Evolutionary conservation across 2,888 invertebrate species (phyloP).

Genomic region (Drosophila mimica): DNA sequence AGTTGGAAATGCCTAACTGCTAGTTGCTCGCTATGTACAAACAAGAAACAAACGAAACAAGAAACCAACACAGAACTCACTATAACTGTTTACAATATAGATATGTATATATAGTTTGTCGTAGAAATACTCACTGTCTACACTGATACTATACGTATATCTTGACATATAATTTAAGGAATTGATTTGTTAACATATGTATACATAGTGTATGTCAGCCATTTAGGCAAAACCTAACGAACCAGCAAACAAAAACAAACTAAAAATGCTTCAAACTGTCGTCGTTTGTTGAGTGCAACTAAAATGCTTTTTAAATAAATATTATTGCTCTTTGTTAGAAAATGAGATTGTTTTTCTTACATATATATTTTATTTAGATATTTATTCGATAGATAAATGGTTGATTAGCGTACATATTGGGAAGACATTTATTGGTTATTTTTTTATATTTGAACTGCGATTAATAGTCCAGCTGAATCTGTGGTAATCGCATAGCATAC

Average conservation of each 20-base stretch:
- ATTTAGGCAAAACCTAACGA: slow-evolving; percentile 34
- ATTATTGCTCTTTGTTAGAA: slow-evolving; percentile 71
- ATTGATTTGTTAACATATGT: slow-evolving; percentile 66
- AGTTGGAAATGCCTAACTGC: slow-evolving; percentile 50
- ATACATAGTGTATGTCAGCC: slow-evolving; percentile 19
- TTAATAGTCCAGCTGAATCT: background rate
- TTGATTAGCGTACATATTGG: slow-evolving; percentile 3
- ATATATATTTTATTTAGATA: background rate
- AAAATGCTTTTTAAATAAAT: slow-evolving; percentile 66
- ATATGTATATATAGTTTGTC: slow-evolving; percentile 41
- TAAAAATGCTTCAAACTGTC: slow-evolving; percentile 37
- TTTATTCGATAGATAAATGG: background rate
- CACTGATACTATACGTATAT: slow-evolving; percentile 50
- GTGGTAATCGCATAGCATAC: slow-evolving; percentile 23
- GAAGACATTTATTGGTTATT: slow-evolving; percentile 23
- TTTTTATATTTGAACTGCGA: background rate
- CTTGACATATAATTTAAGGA: slow-evolving; percentile 76
- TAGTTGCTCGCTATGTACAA: slow-evolving; percentile 54
- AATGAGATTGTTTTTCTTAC: slow-evolving; percentile 18
- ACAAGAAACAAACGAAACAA: slow-evolving; percentile 21
- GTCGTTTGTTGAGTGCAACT: slow-evolving; percentile 57
- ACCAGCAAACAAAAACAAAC: slow-evolving; percentile 39
- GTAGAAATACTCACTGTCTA: slow-evolving; percentile 72
- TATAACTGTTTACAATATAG: slow-evolving; percentile 34
- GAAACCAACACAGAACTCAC: slow-evolving; percentile 35